Evolutionary conservation across 2,113 vertebrate genomes (phyloP).

Genomic region (Syrrhaptes paradoxus): DNA sequence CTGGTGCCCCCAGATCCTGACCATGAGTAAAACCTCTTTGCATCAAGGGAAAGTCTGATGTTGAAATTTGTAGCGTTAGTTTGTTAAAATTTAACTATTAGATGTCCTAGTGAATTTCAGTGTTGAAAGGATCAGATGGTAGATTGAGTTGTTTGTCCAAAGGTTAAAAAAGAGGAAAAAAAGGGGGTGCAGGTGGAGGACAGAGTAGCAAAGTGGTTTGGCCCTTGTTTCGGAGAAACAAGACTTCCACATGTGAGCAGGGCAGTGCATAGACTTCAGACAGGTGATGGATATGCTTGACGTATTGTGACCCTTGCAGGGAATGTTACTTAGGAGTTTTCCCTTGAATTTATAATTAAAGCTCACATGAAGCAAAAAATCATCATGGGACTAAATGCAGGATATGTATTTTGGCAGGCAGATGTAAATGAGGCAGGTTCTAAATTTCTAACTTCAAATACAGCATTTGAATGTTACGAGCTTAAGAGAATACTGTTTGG

Average conservation of each 20-base stretch:
- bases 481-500: background rate
- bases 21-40: background rate
- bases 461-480: background rate
- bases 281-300: background rate
- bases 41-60: background rate
- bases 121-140: background rate
- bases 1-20: background rate
- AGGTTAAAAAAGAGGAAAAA: background rate
- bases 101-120: background rate
- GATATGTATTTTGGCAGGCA: slow-evolving; percentile 32
- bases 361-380: background rate
- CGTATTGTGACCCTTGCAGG: background rate
- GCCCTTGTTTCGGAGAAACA: background rate
- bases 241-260: background rate
- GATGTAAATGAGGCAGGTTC: background rate
- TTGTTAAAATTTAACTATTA: background rate
- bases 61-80: background rate
- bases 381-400: background rate
- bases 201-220: background rate
- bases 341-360: background rate
- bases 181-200: background rate
- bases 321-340: background rate
- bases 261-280: background rate
- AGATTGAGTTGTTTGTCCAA: background rate
- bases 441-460: slow-evolving; percentile 5